Evolutionary conservation across 2,888 invertebrate species (phyloP), one percentile per base, ranked within the genome.

Genomic region (Ceraclea dissimilis): DNA sequence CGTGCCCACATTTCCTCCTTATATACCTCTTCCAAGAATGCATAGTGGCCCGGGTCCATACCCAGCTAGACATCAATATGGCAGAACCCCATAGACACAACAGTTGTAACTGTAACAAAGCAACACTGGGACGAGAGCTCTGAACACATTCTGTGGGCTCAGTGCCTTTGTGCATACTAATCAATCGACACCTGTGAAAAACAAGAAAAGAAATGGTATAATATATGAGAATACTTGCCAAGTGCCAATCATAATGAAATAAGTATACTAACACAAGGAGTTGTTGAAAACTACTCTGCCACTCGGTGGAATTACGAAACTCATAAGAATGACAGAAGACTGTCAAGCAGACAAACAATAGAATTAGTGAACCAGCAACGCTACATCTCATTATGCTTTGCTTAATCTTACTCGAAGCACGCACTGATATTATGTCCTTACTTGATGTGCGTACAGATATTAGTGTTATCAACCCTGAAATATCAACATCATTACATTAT

Each of bases 31-130:
- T 83, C 96, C 96, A 97, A 13, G 88, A 85, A 63, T 88, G 84
- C 5, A 90, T 70, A 4, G 93, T 90, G 39, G 91, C 86, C 19
- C 83, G 82, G 6, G 91, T 94, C 93, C 93, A 96, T 26, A 93
- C 89, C 93, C 94, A 96, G 0, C 92, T 90, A 2, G 93, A 91
- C 88, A 94, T 91, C 22, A 90, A 81, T 60, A 92, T 82, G 44
- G 93, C 93, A 39, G 88, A 84, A 62, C 87, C 86, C 75, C 93
- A 94, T 61, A 90, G 81, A 54, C 90, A 84, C 59, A 93, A 72
- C 64, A 94, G 73, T 65, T 94, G 90, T 61, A 93, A 69, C 69
- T 93, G 90, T 49, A 91, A 72, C 70, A 91, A 85, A 1, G 88
- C 86, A 56, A 92, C 83, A 64, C 89, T 93, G 0, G 94, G 94